Percentiles rank a stretch among this genome's conserved stretches.
These are phyloP conservation scores for Meloidogyne exigua DNA, from an alignment of 1,140 invertebrate species.

Conservation along the genomic window DNA sequence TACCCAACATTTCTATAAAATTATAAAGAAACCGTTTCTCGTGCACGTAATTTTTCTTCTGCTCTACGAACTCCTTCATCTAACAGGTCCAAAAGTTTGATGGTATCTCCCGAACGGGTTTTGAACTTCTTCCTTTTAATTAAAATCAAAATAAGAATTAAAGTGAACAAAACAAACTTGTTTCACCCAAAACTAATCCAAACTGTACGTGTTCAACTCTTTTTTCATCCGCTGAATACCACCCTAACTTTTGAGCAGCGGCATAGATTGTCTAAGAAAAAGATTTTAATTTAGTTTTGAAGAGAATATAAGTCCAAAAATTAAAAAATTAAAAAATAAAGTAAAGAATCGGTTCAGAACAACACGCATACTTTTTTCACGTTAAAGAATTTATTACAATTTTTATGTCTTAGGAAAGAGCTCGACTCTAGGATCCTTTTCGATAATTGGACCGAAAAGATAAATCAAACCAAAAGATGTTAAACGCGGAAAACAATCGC, in stretches of 20 bases:
- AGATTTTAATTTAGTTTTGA: constrained; percentile 22
- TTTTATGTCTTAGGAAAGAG: too few relatives aligned
- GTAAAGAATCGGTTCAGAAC: too few relatives aligned
- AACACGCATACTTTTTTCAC: too few relatives aligned
- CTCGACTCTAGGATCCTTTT: too few relatives aligned
- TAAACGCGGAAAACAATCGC: too few relatives aligned
- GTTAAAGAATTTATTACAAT: too few relatives aligned
- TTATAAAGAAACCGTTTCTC: constrained; percentile 77
- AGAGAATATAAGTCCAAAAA: too few relatives aligned
- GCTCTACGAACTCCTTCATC: constrained; percentile 87
- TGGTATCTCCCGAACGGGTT: constrained; percentile 92
- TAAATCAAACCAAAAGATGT: too few relatives aligned
- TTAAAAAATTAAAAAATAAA: too few relatives aligned
- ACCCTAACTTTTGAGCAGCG: constrained; percentile 64
- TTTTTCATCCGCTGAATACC: constrained; percentile 53
- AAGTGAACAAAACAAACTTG: constrained; percentile 69
- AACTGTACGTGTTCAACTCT: constrained; percentile 87
- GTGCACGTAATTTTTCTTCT: constrained; percentile 82
- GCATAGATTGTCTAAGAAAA: constrained; percentile 71
- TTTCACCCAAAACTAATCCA: constrained; percentile 95
- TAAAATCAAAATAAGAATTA: constrained; percentile 2
- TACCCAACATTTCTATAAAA: too few relatives aligned
- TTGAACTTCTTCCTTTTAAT: constrained; percentile 87
- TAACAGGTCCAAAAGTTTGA: constrained; percentile 83
- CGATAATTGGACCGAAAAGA: too few relatives aligned